phyloP scores from a whole-genome alignment of 2,888 invertebrate genomes.

The Nycteola revayana region DNA sequence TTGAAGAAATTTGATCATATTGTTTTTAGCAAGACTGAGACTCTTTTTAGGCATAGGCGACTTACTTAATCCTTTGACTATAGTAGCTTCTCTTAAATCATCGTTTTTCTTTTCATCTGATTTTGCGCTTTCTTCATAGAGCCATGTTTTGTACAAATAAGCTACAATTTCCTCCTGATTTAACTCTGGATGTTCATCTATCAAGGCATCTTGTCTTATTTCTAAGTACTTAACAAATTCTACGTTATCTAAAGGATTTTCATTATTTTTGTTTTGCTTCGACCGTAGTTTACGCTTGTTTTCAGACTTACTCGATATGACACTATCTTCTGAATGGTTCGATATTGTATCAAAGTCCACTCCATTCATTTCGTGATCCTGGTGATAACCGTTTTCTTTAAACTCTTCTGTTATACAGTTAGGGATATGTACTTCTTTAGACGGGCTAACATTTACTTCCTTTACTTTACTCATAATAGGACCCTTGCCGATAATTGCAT shows the following conservation, averaged over 20 bases:
- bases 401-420: conserved; percentile 2
- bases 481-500: too few relatives aligned
- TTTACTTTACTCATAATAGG: conserved; percentile 9
- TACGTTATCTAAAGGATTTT: conserved; percentile 41
- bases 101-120: conserved; percentile 48
- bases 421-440: conserved; percentile 25
- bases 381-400: conserved; percentile 22
- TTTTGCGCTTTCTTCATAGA: conserved; percentile 61
- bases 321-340: conserved; percentile 36
- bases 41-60: conserved; percentile 15
- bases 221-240: conserved; percentile 76
- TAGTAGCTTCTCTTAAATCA: conserved; percentile 40
- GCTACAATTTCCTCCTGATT: conserved; percentile 60
- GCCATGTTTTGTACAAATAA: conserved; percentile 76
- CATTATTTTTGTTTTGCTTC: conserved; percentile 22
- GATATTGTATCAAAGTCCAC: conserved; percentile 33
- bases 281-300: conserved; percentile 38
- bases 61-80: conserved; percentile 45
- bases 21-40: conserved; percentile 19
- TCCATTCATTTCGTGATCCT: conserved; percentile 9
- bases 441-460: conserved; percentile 23
- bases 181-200: conserved; percentile 75
- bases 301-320: conserved; percentile 20
- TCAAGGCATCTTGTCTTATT: conserved; percentile 64
- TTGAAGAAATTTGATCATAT: conserved; percentile 17